These are phyloP conservation scores for Gymnocephalus cernua DNA, from an alignment of 2,113 vertebrate species.

Conservation along the genomic window DNA sequence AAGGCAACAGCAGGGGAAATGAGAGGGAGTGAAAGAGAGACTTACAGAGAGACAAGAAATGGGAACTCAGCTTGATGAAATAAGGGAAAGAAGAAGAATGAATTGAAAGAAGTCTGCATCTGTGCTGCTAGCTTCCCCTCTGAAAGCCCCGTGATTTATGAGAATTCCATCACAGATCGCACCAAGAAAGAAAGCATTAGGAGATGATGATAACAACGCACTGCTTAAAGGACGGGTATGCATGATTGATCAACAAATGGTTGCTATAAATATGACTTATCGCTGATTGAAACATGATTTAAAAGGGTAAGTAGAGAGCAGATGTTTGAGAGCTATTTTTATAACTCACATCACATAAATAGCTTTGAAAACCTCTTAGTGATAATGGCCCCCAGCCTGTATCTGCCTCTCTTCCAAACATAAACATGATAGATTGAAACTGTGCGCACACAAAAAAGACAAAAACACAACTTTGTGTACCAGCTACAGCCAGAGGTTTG, in stretches of 20 bases:
- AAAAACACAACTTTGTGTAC: not conserved
- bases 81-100: not conserved
- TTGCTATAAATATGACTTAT: slow-evolving; percentile 46
- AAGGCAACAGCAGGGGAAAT: not conserved
- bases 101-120: not conserved
- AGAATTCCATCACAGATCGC: slow-evolving; percentile 18
- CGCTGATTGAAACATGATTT: slow-evolving; percentile 45
- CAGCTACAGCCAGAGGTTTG: not conserved
- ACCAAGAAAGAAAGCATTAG: slow-evolving; percentile 13
- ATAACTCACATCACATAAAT: slow-evolving; percentile 40
- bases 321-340: slow-evolving; percentile 50
- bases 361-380: slow-evolving; percentile 40
- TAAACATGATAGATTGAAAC: slow-evolving; percentile 30
- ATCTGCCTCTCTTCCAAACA: slow-evolving; percentile 17
- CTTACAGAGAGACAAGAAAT: not conserved
- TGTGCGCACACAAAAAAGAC: not conserved
- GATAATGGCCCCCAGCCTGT: slow-evolving; percentile 34
- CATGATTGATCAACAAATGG: slow-evolving; percentile 45
- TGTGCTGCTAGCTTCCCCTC: not conserved
- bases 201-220: slow-evolving; percentile 48
- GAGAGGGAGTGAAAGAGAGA: not conserved
- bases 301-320: slow-evolving; percentile 36
- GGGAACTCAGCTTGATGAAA: not conserved
- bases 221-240: not conserved
- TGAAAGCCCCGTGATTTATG: slow-evolving; percentile 30